Evolutionary conservation across 1,140 invertebrate species (phyloP).

Genomic region (Coptotermes formosanus): DNA sequence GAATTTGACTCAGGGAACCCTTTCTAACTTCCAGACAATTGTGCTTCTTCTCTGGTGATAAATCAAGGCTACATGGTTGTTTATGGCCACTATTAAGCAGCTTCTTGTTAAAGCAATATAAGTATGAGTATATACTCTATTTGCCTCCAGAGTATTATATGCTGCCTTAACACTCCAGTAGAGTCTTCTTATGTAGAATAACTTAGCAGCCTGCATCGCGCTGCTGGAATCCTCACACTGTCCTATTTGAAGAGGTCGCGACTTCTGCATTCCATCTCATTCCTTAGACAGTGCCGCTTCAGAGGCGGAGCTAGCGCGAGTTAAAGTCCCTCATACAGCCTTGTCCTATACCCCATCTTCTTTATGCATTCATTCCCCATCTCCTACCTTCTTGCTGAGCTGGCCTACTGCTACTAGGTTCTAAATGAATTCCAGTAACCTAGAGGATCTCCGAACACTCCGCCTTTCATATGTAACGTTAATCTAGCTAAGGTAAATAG

Average conservation of each 20-base stretch:
- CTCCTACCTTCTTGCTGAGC: background rate
- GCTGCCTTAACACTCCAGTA: background rate
- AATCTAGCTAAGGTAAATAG: background rate
- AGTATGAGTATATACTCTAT: background rate
- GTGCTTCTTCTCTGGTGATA: background rate
- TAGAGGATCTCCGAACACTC: background rate
- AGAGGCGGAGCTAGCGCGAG: background rate
- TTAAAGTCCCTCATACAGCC: background rate
- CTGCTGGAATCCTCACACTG: background rate
- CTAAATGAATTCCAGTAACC: background rate
- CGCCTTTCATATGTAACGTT: background rate
- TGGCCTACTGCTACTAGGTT: background rate
- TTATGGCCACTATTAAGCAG: background rate
- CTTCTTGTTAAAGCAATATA: background rate
- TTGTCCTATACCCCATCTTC: background rate
- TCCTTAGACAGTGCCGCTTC: background rate
- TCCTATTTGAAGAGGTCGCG: background rate
- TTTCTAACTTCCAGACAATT: background rate
- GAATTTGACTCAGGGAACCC: background rate
- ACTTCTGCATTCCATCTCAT: slow-evolving; percentile 5
- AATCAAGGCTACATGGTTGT: background rate
- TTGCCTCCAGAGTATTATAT: background rate
- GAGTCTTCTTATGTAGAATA: slow-evolving; percentile 5
- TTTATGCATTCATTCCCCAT: background rate
- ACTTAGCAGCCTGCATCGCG: background rate